Percentiles rank a stretch among this genome's conserved stretches.
These are phyloP conservation scores for Clarias fuscus DNA, from an alignment of 2,797 vertebrate species.

Conservation along the genomic window DNA sequence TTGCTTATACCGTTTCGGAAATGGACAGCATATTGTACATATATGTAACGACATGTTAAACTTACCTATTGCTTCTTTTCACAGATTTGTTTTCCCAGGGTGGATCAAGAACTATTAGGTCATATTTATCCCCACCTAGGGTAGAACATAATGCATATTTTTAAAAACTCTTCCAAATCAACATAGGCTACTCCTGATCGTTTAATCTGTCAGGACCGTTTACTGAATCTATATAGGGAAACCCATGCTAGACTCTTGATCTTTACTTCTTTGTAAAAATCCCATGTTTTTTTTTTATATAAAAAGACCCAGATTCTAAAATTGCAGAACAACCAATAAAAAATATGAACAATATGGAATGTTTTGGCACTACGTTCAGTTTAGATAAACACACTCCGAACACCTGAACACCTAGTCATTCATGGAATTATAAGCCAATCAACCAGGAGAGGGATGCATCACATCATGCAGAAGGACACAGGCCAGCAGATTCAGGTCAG, in stretches of 20 bases:
- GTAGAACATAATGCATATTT: slow-evolving; percentile 51
- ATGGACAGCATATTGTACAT: not conserved
- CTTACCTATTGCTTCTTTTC: slow-evolving; percentile 91
- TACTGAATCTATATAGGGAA: not conserved
- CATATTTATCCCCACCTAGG: slow-evolving; percentile 81
- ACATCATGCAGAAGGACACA: no score
- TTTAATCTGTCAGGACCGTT: not conserved
- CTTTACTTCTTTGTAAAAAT: not conserved
- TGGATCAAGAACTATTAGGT: slow-evolving; percentile 90
- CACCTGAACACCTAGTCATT: not conserved
- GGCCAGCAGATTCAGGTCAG: no score
- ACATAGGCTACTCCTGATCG: not conserved
- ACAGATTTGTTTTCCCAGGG: slow-evolving; percentile 98
- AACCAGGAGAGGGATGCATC: not conserved
- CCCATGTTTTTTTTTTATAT: not conserved
- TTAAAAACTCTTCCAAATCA: not conserved
- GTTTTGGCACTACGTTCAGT: not conserved
- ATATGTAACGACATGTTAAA: not conserved
- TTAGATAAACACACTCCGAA: not conserved
- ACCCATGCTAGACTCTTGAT: not conserved
- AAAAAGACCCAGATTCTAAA: not conserved
- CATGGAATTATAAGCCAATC: not conserved
- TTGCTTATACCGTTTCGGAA: not conserved
- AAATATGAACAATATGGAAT: not conserved
- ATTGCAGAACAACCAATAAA: not conserved